Base-by-base conservation (phyloP, 2,113 vertebrate species). In the Anolis carolinensis region DNA sequence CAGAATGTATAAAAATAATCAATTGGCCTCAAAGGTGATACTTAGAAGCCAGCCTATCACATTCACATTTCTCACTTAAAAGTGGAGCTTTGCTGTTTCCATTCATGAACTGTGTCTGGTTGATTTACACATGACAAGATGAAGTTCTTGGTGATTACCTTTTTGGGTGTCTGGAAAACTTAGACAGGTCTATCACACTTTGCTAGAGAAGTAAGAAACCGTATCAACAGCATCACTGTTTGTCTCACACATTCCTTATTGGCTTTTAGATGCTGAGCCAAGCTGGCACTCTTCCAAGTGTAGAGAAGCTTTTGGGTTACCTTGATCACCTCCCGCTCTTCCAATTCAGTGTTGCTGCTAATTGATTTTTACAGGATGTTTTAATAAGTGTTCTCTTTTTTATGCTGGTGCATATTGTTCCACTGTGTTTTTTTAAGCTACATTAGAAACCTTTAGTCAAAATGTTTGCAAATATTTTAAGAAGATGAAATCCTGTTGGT, bases 1-100 rank as follows among this genome's bases (percentile, higher is more conserved):
- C 18, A 14, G 55, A 59, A 59, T 3, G 11, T 59, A 59, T 59
- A 59, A 13, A 59, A 59, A 59, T 18, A 16, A 59, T 59, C 55
- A 59, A 59, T 14, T 59, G 55, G 14, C 14, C 11, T 59, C 55
- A n/a, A 39, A 55, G 63, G n/a, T 25, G 18, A 48, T 32, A 63
- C 27, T 27, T 86, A 27, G 62, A 80, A 63, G 18, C 14, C 55
- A 59, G 55, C 11, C 13, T 59, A 59, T 59, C 55, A 59, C 63
- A 80, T 80, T 75, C 52, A 55, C 72, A 59, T 79, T 74, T 70
- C 77, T 78, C 75, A 85, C 32, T 85, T 70, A 62, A 73, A 63
- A 86, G 30, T 44, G 52, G 34, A 80, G 16, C 25, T 72, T 32
- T 59, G 27, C n/a, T 8, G 48, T 86, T 86, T 80, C 14, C 68